Evolutionary conservation across 2,113 vertebrate genomes (phyloP), one percentile per base, ranked within the genome.

Genomic region (Pseudorasbora parva): DNA sequence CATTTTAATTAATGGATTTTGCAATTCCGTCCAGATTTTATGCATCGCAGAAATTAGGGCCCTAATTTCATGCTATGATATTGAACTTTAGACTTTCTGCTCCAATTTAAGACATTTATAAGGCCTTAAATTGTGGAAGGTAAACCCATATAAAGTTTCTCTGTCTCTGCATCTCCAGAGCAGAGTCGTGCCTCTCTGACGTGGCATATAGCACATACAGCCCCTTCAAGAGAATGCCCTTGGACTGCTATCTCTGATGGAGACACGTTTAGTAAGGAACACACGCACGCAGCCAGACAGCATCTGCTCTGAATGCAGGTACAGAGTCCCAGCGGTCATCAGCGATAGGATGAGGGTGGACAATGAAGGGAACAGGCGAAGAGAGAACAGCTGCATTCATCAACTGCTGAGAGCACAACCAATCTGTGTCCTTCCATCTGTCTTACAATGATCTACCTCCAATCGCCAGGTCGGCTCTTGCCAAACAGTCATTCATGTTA

Each of bases 221-320:
- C 62, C 21, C 78, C 47, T 81, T 51, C 27, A 79, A 69, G 62
- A 56, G 47, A 51, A 57, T 71, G 80, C 59, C 80, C 84, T 78
- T 86, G 54, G 51, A 54, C 62, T 17, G 77, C 51, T 68, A 27
- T 56, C 49, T 71, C 45, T 85, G 76, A 72, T 30, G 27, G 33
- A 74, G 64, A 41, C 37, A 5, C 17, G 54, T 71, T 86, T 82
- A 82, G 71, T 82, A 86, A 82, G 72, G 45, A 56, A 57, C 80
- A 60, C 80, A 85, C 84, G 62, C 73, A 86, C 59, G 59, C 54
- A 78, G 25, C 84, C 84, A 86, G 84, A 86, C 84, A 72, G 64
- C 80, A 86, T 82, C 80, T 86, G 84, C 64, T 86, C 80, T 78
- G 62, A 78, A 86, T 72, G 57, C 84, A 85, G 78, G 78, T 68